Evolutionary conservation across 2,888 invertebrate genomes (phyloP).

Genomic region (Pantelozetes paolii): DNA sequence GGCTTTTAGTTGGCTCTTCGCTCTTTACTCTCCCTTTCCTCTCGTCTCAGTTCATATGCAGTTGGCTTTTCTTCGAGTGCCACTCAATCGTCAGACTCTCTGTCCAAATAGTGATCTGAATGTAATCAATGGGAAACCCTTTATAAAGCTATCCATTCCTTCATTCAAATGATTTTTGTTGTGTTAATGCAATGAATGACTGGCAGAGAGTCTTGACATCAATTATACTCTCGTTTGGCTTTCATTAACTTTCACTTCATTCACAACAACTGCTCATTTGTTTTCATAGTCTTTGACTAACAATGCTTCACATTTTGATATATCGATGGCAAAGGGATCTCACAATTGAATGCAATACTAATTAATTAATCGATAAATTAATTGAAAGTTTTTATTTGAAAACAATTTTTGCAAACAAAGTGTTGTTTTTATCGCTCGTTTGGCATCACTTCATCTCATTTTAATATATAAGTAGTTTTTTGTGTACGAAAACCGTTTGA

Average conservation of each 20-base stretch:
- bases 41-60: constrained; percentile 6
- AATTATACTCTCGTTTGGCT: constrained; percentile 5
- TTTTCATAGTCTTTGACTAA: neutral
- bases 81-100: neutral
- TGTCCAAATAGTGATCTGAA: neutral
- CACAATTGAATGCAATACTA: neutral
- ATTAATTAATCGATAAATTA: neutral
- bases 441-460: neutral
- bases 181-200: neutral
- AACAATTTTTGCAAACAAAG: no score
- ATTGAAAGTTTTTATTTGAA: no score
- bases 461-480: neutral
- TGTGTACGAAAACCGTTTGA: neutral
- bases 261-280: neutral
- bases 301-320: neutral
- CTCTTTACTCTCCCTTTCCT: neutral
- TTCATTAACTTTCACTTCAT: neutral
- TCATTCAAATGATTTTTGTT: constrained; percentile 1
- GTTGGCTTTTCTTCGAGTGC: constrained; percentile 2
- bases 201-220: constrained; percentile 16
- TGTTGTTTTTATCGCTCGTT: no score
- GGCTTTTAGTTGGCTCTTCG: neutral
- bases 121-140: neutral
- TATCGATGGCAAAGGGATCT: neutral
- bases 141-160: neutral